Percentiles rank a stretch among this genome's conserved stretches.
Conservation (phyloP, 2,888 invertebrate genomes). For the Drosophila incognita region DNA sequence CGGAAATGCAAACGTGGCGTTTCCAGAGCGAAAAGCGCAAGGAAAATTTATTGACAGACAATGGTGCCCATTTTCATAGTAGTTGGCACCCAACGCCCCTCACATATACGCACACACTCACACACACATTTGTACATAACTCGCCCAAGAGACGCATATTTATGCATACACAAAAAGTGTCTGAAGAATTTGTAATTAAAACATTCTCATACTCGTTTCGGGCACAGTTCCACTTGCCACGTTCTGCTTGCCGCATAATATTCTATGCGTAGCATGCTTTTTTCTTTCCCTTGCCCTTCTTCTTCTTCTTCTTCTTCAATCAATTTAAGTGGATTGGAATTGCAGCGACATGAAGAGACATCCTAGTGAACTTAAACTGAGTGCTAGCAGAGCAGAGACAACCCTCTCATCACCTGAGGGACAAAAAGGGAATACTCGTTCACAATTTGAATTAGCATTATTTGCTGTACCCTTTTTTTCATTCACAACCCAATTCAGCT, state of each 20-base stretch:
- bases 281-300: background rate
- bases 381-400: background rate
- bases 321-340: conserved; percentile 58
- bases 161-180: conserved; percentile 46
- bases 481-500: background rate
- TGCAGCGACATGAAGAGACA: background rate
- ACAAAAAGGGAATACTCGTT: conserved; percentile 1
- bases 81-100: background rate
- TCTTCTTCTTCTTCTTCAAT: conserved; percentile 36
- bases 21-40: conserved; percentile 36
- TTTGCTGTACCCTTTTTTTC: conserved; percentile 8
- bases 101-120: background rate
- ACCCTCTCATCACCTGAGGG: conserved; percentile 15
- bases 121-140: conserved; percentile 9
- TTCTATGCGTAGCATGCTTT: conserved; percentile 3
- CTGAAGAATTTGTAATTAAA: conserved; percentile 77
- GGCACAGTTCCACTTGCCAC: background rate
- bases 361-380: background rate
- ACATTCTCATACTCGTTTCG: conserved; percentile 44
- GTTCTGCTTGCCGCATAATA: conserved; percentile 18
- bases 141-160: conserved; percentile 41
- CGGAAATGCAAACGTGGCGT: conserved; percentile 66
- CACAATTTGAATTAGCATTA: conserved; percentile 26
- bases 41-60: conserved; percentile 65
- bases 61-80: conserved; percentile 8